phyloP scores from a whole-genome alignment of 2,113 vertebrate genomes.

The Hydropotes inermis region DNA sequence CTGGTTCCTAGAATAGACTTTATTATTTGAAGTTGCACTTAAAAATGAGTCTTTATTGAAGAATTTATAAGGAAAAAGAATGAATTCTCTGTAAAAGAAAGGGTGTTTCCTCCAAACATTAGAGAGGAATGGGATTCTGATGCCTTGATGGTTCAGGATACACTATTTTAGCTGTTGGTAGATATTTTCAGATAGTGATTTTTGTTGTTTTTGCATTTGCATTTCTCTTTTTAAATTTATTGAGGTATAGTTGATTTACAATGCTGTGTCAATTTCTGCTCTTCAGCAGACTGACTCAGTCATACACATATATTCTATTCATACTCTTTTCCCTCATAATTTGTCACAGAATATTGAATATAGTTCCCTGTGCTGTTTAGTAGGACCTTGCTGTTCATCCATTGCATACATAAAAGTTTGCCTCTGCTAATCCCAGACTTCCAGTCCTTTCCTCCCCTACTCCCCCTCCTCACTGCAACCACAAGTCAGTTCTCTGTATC shows the following conservation, averaged over 20 bases:
- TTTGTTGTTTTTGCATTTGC: not conserved
- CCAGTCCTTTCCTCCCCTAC: not conserved
- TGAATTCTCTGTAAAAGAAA: not conserved
- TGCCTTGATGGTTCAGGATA: not conserved
- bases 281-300: not conserved
- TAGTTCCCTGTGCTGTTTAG: not conserved
- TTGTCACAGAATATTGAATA: not conserved
- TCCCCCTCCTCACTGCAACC: not conserved
- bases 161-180: not conserved
- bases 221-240: not conserved
- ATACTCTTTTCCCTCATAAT: not conserved
- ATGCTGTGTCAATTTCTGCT: not conserved
- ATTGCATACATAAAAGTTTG: not conserved
- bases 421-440: not conserved
- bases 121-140: not conserved
- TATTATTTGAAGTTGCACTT: conserved; percentile 29
- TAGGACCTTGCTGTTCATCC: not conserved
- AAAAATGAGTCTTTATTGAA: not conserved
- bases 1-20: not conserved
- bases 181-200: not conserved
- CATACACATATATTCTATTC: not conserved
- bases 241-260: not conserved
- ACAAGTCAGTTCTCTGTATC: not conserved
- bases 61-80: conserved; percentile 9
- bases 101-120: not conserved